Evolutionary conservation across 1,140 invertebrate genomes (phyloP), one percentile per base, ranked within the genome.

Genomic region (Macrobrachium nipponense): DNA sequence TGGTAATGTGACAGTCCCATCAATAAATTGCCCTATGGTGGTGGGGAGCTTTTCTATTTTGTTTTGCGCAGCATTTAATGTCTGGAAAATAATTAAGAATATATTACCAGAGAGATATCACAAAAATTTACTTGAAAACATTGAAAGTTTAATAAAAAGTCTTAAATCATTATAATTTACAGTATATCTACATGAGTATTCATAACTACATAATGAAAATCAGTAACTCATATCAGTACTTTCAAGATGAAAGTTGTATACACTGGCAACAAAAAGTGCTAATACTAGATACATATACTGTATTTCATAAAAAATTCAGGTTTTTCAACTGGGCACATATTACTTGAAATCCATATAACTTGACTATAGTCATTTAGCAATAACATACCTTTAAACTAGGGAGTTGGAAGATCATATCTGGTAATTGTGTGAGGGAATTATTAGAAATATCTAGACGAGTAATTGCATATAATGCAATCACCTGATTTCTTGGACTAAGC

Each of bases 391-490:
- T 87, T 20, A 89, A 72, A 89, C 96, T 97, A 62, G 94, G 93
- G 82, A 99, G 92, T 89, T 96, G 94, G 90, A 99, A 98, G 36
- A 99, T 92, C 81, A 95, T 94, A 17, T 94, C 90, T 0, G 98
- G 98, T 83, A 99, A 91, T 18, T 94, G 92, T 0, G 94, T 94
- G 8, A 99, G 93, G 70, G 94, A 94, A 91, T 99, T 99, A 89
- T 95, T 95, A 5, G 98, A 98, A 17, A 99, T 93, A 91, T 99
- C 98, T 11, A 99, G 92, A 64, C 97, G 93, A 0, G 98, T 99
- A 27, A 99, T 96, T 0, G 97, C 97, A 88, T 95, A 95, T 0
- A 99, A 91, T 0, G 96, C 95, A 43, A 96, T 92, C 87, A 94
- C 93, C 87, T 94, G 94, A 86, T 94, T 94, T 79, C 94, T 93